These are phyloP conservation scores for Tenthredo livida DNA, from an alignment of 2,888 invertebrate genomes.

Conservation along the genomic window DNA sequence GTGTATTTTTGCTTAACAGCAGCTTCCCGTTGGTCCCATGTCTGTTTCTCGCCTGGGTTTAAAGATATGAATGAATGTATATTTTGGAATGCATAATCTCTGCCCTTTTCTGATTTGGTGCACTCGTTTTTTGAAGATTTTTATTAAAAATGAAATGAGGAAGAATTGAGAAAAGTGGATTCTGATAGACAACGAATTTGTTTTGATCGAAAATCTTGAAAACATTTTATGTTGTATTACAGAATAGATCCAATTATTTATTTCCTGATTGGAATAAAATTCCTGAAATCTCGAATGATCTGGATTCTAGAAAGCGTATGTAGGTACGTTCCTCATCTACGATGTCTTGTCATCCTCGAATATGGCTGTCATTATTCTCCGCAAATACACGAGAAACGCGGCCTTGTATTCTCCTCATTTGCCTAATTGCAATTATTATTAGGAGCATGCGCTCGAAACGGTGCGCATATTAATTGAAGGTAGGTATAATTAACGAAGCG, in stretches of 20 bases:
- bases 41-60: background rate
- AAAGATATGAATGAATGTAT: background rate
- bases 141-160: background rate
- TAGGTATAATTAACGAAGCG: slow-evolving; percentile 47
- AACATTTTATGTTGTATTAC: background rate
- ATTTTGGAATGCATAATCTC: background rate
- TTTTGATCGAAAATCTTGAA: background rate
- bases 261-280: background rate
- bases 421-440: slow-evolving; percentile 47
- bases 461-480: slow-evolving; percentile 38
- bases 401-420: slow-evolving; percentile 39
- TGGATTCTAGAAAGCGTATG: background rate
- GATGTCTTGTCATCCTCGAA: slow-evolving; percentile 16
- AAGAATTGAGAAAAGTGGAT: background rate
- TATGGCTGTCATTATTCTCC: slow-evolving; percentile 13
- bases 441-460: slow-evolving; percentile 33
- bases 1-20: background rate
- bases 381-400: slow-evolving; percentile 1
- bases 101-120: background rate
- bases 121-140: background rate
- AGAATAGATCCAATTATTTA: background rate
- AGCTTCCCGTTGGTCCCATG: background rate
- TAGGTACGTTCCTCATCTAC: background rate
- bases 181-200: background rate
- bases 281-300: background rate